Percentiles rank a stretch among this genome's conserved stretches.
phyloP scores from a whole-genome alignment of 2,113 vertebrate genomes.

The Hucho hucho region DNA sequence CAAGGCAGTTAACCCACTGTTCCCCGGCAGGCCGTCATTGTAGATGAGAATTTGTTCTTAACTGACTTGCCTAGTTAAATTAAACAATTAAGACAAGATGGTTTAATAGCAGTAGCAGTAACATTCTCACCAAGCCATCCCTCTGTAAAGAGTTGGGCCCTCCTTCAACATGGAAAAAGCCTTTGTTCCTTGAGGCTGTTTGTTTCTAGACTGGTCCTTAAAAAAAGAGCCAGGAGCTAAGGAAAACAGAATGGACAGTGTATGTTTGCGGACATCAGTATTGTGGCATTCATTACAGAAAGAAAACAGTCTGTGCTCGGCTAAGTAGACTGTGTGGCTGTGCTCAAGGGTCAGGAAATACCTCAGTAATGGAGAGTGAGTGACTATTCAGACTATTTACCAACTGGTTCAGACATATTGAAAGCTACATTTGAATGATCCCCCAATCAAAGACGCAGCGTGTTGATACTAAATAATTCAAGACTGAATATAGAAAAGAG shows the following conservation, averaged over 20 bases:
- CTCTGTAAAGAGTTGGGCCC: not conserved
- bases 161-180: not conserved
- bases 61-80: too few species aligned
- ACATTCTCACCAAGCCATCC: too few species aligned
- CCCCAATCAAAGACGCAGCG: not conserved
- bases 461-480: not conserved
- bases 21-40: too few species aligned
- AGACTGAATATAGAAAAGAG: not conserved
- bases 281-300: slow-evolving; percentile 7
- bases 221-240: not conserved
- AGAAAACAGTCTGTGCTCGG: slow-evolving; percentile 2
- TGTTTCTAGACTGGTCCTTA: not conserved
- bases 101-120: too few species aligned
- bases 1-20: too few species aligned
- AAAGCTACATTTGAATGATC: not conserved
- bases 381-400: not conserved
- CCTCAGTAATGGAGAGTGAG: slow-evolving; percentile 8
- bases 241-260: not conserved
- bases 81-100: too few species aligned
- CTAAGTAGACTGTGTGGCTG: slow-evolving; percentile 6
- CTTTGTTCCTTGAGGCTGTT: not conserved
- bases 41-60: too few species aligned
- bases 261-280: slow-evolving; percentile 2
- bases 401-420: not conserved
- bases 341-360: slow-evolving; percentile 36